A percentile compares a stretch with the other conserved stretches of the same genome.
These are phyloP conservation scores for Acanthosoma haemorrhoidale DNA, from an alignment of 2,888 invertebrate species.

Conservation along the genomic window DNA sequence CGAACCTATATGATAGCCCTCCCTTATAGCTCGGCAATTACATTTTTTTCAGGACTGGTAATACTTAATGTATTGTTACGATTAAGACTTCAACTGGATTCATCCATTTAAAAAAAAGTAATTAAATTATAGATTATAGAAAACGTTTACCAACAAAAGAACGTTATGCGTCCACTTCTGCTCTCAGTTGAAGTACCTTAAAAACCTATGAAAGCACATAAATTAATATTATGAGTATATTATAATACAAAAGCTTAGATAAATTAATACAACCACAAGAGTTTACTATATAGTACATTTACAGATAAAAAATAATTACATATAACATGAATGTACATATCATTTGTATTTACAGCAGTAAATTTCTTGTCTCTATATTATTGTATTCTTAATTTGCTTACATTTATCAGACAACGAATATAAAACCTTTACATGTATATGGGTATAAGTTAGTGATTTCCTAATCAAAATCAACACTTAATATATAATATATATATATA, in stretches of 20 bases:
- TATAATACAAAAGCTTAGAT: constrained; percentile 10
- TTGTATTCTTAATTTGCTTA: background rate
- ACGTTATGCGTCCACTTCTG: no score
- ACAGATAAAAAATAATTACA: constrained; percentile 18
- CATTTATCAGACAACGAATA: background rate
- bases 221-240: background rate
- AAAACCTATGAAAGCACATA: constrained; percentile 11
- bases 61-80: no score
- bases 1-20: no score
- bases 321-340: constrained; percentile 18
- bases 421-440: background rate
- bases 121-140: no score
- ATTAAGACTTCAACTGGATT: no score
- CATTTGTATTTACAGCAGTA: constrained; percentile 7
- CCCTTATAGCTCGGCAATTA: no score
- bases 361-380: background rate
- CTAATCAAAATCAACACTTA: background rate
- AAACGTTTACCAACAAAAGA: no score
- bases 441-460: background rate
- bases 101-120: no score
- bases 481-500: no score
- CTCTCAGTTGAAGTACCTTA: background rate
- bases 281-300: constrained; percentile 7
- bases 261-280: constrained; percentile 27
- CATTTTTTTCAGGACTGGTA: no score